Evolutionary conservation across 37 sponge, comb jelly and placozoan species (phyloP), one percentile per base, ranked within the genome.

Genomic region (Tethya wilhelma): DNA sequence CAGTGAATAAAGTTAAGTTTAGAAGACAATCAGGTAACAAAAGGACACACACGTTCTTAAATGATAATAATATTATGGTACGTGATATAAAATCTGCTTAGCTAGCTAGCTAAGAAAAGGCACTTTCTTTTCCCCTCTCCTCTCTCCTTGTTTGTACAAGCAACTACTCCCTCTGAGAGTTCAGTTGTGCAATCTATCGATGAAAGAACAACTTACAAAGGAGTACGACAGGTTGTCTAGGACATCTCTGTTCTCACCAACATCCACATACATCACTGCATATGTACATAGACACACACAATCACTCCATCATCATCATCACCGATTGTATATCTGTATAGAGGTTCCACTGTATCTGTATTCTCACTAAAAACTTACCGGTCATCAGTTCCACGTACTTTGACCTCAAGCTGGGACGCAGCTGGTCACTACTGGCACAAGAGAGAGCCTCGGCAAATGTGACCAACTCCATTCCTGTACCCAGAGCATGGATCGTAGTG

Each of bases 251-350:
- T 89, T 89, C 62, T 79, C 46, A 17, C 84, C 84, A 69, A 89
- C 84, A 73, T 83, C 90, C 36, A 89, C 79, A 74, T 75, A 89
- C 76, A 89, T 45, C 26, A 86, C 87, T 74, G 64, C n/a, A n/a
- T n/a, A n/a, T n/a, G n/a, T n/a, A n/a, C n/a, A n/a, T n/a, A n/a
- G n/a, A n/a, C n/a, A n/a, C n/a, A n/a, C n/a, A n/a, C n/a, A n/a
- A n/a, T n/a, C n/a, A n/a, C n/a, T n/a, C n/a, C n/a, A n/a, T n/a
- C n/a, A n/a, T n/a, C n/a, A n/a, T n/a, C n/a, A n/a, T n/a, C n/a
- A n/a, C n/a, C n/a, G n/a, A n/a, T n/a, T n/a, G n/a, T n/a, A n/a
- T n/a, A n/a, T n/a, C n/a, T n/a, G n/a, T n/a, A n/a, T n/a, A n/a
- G n/a, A n/a, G n/a, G n/a, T n/a, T n/a, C n/a, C n/a, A n/a, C n/a